Conservation (phyloP, 2,888 invertebrate genomes). For the Eustalomyia histrio region DNA sequence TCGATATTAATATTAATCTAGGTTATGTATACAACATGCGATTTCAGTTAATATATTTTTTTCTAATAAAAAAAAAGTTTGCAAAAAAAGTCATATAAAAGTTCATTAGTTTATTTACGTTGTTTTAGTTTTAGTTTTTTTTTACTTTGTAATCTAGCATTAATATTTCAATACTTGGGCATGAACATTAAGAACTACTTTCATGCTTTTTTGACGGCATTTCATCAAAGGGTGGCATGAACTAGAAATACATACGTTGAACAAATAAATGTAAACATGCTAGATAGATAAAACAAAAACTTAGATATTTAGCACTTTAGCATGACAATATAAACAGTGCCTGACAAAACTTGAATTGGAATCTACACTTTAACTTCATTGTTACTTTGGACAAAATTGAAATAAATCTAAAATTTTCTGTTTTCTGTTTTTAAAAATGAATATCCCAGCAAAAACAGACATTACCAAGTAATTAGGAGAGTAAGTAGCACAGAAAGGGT, state of each 20-base stretch:
- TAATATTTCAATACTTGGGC: constrained; percentile 3
- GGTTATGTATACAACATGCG: not conserved
- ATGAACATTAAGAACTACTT: constrained; percentile 19
- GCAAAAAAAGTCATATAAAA: not conserved
- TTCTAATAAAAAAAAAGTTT: constrained; percentile 4
- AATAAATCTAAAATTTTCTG: too few species aligned
- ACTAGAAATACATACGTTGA: constrained; percentile 5
- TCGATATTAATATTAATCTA: constrained; percentile 10
- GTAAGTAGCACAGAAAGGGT: too few species aligned
- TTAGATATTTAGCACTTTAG: not conserved
- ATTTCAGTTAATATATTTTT: not conserved
- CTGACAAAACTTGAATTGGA: not conserved
- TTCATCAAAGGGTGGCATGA: constrained; percentile 28
- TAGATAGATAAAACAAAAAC: constrained; percentile 5
- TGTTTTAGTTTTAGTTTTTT: not conserved
- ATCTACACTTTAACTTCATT: not conserved
- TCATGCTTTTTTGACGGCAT: constrained; percentile 23
- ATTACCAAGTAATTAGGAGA: too few species aligned
- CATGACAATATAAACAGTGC: not conserved
- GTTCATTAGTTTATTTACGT: not conserved
- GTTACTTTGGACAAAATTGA: too few species aligned
- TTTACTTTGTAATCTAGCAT: constrained; percentile 1
- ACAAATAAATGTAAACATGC: not conserved
- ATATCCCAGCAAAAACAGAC: too few species aligned
- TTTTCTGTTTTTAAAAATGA: too few species aligned